Conservation (phyloP, 1,140 invertebrate species). For the Eubasilissa regina region DNA sequence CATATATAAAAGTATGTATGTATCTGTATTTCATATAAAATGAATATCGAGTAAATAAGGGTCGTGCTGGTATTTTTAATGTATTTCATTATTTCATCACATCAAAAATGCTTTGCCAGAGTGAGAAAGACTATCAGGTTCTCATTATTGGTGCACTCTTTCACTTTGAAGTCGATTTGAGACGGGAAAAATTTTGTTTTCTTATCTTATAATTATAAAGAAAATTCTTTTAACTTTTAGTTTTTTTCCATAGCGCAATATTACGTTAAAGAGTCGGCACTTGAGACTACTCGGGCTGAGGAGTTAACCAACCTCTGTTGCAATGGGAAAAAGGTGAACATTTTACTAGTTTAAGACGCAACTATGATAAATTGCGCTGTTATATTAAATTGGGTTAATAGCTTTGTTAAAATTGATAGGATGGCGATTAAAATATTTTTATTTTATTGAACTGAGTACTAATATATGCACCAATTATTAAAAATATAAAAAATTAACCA, state of each 20-base stretch:
- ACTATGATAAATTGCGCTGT: too few relatives aligned
- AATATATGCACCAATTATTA: too few relatives aligned
- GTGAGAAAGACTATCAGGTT: slow-evolving; percentile 37
- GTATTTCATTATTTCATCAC: slow-evolving; percentile 58
- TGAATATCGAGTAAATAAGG: too few relatives aligned
- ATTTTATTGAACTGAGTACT: too few relatives aligned
- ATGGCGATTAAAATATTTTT: too few relatives aligned
- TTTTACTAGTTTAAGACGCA: not conserved
- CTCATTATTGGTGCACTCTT: slow-evolving; percentile 51
- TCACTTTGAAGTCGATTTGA: slow-evolving; percentile 34
- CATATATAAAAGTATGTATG: too few relatives aligned
- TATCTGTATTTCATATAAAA: too few relatives aligned
- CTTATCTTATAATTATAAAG: slow-evolving; percentile 53
- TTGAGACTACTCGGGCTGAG: slow-evolving; percentile 9
- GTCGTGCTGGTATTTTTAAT: not conserved
- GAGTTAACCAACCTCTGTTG: not conserved
- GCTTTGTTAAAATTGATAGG: too few relatives aligned
- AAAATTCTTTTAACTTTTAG: slow-evolving; percentile 39
- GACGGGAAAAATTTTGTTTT: slow-evolving; percentile 52
- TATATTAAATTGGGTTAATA: too few relatives aligned
- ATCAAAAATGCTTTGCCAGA: slow-evolving; percentile 57
- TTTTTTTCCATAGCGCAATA: slow-evolving; percentile 33
- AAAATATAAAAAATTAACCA: too few relatives aligned
- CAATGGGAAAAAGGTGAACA: not conserved
- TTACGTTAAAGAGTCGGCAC: not conserved